Percentiles rank a stretch among this genome's conserved stretches.
Evolutionary conservation across 2,113 vertebrate species (phyloP).

Genomic region (Bufo bufo): DNA sequence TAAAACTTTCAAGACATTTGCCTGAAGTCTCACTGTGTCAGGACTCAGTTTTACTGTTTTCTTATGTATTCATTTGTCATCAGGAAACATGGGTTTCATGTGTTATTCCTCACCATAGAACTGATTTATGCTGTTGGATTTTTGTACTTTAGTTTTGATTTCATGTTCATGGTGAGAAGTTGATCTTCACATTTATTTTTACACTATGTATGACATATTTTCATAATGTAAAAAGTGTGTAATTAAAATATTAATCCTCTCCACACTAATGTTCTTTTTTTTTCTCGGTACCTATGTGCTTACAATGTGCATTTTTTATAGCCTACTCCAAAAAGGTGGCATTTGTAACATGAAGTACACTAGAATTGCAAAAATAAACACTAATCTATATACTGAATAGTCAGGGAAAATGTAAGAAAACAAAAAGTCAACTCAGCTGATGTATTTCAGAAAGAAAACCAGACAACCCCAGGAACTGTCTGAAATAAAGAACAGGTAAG

Average conservation of each 20-base stretch:
- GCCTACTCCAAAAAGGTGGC: too few relatives aligned
- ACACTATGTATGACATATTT: constrained; percentile 87
- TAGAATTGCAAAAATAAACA: too few relatives aligned
- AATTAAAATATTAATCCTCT: constrained; percentile 79
- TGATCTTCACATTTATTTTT: constrained; percentile 87
- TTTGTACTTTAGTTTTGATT: constrained; percentile 73
- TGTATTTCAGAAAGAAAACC: too few relatives aligned
- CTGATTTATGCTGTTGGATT: constrained; percentile 66
- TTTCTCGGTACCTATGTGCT: background rate
- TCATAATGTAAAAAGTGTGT: constrained; percentile 85
- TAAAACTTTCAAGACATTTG: constrained; percentile 69
- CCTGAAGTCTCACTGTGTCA: background rate
- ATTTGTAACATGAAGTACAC: too few relatives aligned
- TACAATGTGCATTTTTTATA: background rate
- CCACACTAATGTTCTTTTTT: constrained; percentile 26
- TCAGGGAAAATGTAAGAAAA: too few relatives aligned
- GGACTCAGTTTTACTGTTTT: constrained; percentile 9
- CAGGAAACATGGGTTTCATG: constrained; percentile 59
- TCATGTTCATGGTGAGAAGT: constrained; percentile 79
- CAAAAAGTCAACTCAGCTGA: too few relatives aligned
- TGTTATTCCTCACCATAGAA: constrained; percentile 67
- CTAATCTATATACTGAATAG: too few relatives aligned
- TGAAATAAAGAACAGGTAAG: too few relatives aligned
- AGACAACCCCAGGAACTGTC: too few relatives aligned
- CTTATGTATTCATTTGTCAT: constrained; percentile 26